phyloP scores from a whole-genome alignment of 2,113 vertebrate genomes.

The Ailuropoda melanoleuca region DNA sequence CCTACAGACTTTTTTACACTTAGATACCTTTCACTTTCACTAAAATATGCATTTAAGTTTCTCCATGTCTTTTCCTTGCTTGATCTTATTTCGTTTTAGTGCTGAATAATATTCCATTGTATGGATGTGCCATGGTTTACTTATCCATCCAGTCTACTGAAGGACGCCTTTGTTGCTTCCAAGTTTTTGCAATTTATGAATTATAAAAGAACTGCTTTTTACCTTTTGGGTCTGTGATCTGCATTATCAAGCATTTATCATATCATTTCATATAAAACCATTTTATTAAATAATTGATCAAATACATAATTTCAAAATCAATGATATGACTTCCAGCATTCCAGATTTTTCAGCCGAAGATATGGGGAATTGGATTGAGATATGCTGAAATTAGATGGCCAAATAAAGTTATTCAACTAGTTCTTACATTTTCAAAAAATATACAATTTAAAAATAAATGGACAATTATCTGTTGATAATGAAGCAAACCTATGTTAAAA shows the following conservation, averaged over 20 bases:
- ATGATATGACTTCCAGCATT: neutral
- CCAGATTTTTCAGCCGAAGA: neutral
- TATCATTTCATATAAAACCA: neutral
- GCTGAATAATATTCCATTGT: neutral
- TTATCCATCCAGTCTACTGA: neutral
- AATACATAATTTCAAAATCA: neutral
- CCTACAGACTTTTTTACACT: neutral
- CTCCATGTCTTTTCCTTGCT: neutral
- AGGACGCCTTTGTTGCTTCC: neutral
- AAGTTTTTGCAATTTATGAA: neutral
- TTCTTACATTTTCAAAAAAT: neutral
- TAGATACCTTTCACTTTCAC: neutral
- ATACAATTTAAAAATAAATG: neutral
- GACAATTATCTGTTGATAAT: neutral
- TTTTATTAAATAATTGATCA: neutral
- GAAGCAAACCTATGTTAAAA: neutral
- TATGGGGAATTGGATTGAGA: neutral
- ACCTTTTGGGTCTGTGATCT: neutral
- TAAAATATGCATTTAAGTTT: neutral
- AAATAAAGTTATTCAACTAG: neutral
- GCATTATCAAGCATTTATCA: neutral
- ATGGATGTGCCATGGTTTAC: neutral
- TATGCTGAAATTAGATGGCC: neutral
- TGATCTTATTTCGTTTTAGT: neutral
- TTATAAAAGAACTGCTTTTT: neutral